A percentile compares a stretch with the other conserved stretches of the same genome.
These are phyloP conservation scores for Pachydiplax longipennis DNA, from an alignment of 2,888 invertebrate species.

Conservation along the genomic window DNA sequence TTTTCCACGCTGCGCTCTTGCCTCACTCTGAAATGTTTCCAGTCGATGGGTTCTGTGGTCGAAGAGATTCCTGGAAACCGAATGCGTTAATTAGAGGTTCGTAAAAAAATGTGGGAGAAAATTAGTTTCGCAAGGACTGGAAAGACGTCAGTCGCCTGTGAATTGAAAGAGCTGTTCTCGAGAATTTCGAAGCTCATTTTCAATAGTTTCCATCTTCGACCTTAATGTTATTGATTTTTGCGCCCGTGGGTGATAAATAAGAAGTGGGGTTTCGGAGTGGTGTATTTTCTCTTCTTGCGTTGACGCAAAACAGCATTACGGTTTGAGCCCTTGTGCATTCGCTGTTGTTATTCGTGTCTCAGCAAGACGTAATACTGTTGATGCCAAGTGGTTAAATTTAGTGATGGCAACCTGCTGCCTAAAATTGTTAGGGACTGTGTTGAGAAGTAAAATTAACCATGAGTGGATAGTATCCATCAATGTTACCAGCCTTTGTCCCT, in stretches of 20 bases:
- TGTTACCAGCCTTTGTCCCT: too few relatives aligned
- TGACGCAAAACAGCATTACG: neutral
- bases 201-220: too few relatives aligned
- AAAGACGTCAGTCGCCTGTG: neutral
- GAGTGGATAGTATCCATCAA: neutral
- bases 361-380: conserved; percentile 24
- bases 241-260: too few relatives aligned
- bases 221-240: too few relatives aligned
- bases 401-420: neutral
- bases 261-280: too few relatives aligned
- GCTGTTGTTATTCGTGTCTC: conserved; percentile 8
- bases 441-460: neutral
- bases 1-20: neutral
- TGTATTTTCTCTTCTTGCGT: neutral
- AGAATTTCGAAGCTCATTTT: too few relatives aligned
- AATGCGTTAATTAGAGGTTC: too few relatives aligned
- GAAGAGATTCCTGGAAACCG: too few relatives aligned
- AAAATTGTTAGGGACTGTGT: neutral
- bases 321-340: neutral
- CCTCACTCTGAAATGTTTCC: too few relatives aligned
- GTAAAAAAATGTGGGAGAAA: too few relatives aligned
- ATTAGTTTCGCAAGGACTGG: too few relatives aligned
- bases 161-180: neutral
- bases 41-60: too few relatives aligned
- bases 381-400: conserved; percentile 26